Evolutionary conservation across 2,113 vertebrate species (phyloP).

Genomic region (Cyrtonyx montezumae): DNA sequence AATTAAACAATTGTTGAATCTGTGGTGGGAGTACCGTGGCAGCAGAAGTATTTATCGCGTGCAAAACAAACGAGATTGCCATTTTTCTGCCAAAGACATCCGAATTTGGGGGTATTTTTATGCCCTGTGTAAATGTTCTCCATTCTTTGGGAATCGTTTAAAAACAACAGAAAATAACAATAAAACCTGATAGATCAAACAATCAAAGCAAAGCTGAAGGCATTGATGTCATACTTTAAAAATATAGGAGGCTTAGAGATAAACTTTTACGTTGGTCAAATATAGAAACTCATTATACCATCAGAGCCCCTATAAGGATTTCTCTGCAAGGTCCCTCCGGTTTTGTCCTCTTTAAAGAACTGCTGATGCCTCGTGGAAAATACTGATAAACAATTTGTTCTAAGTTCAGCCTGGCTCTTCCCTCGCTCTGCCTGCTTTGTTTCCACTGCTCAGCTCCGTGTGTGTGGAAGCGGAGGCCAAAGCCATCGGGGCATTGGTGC

Average conservation of each 20-base stretch:
- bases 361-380: conserved; percentile 50
- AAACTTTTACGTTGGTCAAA: conserved; percentile 59
- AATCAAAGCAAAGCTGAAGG: conserved; percentile 49
- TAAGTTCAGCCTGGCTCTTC: not conserved
- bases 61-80: conserved; percentile 27
- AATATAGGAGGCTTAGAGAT: conserved; percentile 44
- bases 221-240: conserved; percentile 52
- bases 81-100: conserved; percentile 64
- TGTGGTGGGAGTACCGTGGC: conserved; percentile 29
- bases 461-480: not conserved
- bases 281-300: conserved; percentile 55
- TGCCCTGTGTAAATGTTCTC: conserved; percentile 57
- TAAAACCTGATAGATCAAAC: conserved; percentile 48
- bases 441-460: not conserved
- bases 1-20: conserved; percentile 64
- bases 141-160: not conserved
- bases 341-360: conserved; percentile 60
- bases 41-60: conserved; percentile 59
- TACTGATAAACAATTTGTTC: conserved; percentile 26
- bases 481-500: not conserved
- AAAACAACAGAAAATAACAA: conserved; percentile 23
- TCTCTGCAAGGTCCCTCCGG: conserved; percentile 23
- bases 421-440: not conserved
- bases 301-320: conserved; percentile 1
- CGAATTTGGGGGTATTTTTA: conserved; percentile 47